Evolutionary conservation across 2,888 invertebrate genomes (phyloP).

Genomic region (Heliconius cydno): DNA sequence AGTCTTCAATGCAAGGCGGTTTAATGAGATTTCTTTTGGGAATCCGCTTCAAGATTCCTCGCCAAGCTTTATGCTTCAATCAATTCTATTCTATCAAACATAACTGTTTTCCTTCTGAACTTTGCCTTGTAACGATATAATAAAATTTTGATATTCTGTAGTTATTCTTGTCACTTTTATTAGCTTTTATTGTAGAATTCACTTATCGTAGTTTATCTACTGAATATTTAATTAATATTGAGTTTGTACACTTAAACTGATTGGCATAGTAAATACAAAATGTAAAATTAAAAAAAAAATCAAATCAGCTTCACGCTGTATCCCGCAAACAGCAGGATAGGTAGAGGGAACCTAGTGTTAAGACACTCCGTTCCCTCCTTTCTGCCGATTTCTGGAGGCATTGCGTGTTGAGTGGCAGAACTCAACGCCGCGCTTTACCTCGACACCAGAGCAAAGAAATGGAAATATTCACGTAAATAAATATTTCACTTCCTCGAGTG

Average conservation of each 20-base stretch:
- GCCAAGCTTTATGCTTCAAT: constrained; percentile 47
- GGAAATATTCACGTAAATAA: not conserved
- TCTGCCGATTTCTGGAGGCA: no score
- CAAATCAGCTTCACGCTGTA: no score
- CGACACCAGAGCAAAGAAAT: no score
- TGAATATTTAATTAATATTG: no score
- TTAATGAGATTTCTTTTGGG: constrained; percentile 76
- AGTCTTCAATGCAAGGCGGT: constrained; percentile 66
- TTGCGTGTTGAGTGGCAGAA: no score
- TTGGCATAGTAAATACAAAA: no score
- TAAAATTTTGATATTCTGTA: not conserved
- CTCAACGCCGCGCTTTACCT: no score
- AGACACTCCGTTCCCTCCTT: no score
- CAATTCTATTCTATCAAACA: constrained; percentile 45
- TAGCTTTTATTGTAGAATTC: not conserved
- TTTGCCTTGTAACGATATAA: constrained; percentile 16
- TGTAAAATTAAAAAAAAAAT: no score
- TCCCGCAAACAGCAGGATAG: no score
- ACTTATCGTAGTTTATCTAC: not conserved
- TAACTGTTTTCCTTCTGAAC: constrained; percentile 30
- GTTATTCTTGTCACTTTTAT: not conserved
- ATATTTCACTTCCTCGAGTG: not conserved
- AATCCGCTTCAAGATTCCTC: constrained; percentile 54
- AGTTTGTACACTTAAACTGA: no score
- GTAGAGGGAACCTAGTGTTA: no score